Conservation (phyloP, 2,113 vertebrate genomes). For the Sinocyclocheilus rhinocerous region DNA sequence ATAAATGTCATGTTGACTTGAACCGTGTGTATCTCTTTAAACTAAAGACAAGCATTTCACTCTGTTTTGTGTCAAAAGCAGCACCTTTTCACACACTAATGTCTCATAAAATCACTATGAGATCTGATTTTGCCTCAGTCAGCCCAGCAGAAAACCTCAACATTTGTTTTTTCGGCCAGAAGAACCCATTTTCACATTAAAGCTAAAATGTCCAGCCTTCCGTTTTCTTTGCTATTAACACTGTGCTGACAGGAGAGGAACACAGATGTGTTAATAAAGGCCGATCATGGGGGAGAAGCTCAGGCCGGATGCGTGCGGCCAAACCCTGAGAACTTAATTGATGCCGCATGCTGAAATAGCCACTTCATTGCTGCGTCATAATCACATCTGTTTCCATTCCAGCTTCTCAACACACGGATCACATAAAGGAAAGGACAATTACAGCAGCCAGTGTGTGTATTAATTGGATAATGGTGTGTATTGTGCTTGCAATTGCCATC, state of each 20-base stretch:
- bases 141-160: constrained; percentile 9
- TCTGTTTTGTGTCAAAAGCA: neutral
- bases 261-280: constrained; percentile 61
- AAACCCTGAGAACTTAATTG: constrained; percentile 62
- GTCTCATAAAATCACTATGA: constrained; percentile 5
- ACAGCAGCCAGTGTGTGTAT: constrained; percentile 62
- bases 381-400: constrained; percentile 67
- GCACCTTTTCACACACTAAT: neutral
- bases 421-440: constrained; percentile 66
- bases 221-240: constrained; percentile 42
- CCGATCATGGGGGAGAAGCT: neutral
- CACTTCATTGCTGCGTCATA: constrained; percentile 64
- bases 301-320: constrained; percentile 7
- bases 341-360: constrained; percentile 58
- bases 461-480: constrained; percentile 68
- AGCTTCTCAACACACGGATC: constrained; percentile 48
- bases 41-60: neutral
- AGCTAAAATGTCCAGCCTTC: constrained; percentile 42
- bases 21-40: no score
- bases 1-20: no score
- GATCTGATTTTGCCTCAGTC: neutral
- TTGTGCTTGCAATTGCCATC: constrained; percentile 59
- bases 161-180: constrained; percentile 25
- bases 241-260: constrained; percentile 43
- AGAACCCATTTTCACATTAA: constrained; percentile 50